Evolutionary conservation across 2,113 vertebrate species (phyloP).

Genomic region (Chlorocebus sabaeus): DNA sequence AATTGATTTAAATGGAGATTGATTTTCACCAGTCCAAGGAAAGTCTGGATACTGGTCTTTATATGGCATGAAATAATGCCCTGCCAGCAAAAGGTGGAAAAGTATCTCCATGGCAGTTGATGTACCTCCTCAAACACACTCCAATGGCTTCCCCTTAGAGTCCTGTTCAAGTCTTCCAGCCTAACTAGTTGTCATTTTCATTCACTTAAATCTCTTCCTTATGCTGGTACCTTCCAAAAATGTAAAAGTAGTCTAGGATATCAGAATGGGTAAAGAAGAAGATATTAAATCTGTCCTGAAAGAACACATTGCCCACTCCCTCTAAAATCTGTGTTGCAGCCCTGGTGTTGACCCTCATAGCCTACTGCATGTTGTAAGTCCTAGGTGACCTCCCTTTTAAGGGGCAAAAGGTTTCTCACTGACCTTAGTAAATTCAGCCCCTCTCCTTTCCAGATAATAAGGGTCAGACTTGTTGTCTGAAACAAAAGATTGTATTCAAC

Average conservation of each 20-base stretch:
- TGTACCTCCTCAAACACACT: not conserved
- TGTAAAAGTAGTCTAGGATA: not conserved
- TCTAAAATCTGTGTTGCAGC: not conserved
- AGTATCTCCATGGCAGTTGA: not conserved
- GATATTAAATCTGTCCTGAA: not conserved
- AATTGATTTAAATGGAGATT: conserved; percentile 6
- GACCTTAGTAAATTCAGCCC: not conserved
- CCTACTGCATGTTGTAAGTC: not conserved
- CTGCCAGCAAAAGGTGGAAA: not conserved
- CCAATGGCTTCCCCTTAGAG: not conserved
- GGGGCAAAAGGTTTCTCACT: not conserved
- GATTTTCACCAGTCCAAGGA: not conserved
- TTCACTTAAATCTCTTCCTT: not conserved
- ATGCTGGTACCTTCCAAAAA: not conserved
- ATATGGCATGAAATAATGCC: not conserved
- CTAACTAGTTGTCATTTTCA: not conserved
- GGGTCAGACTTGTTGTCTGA: not conserved
- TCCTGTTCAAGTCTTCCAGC: not conserved
- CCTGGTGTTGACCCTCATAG: not conserved
- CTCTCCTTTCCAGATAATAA: not conserved
- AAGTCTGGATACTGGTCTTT: not conserved
- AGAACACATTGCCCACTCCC: not conserved
- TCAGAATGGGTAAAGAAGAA: not conserved
- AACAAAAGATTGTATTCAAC: not conserved
- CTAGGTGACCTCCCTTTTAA: not conserved